Evolutionary conservation across 2,888 invertebrate genomes (phyloP).

Genomic region (Neuroscelio doddi): DNA sequence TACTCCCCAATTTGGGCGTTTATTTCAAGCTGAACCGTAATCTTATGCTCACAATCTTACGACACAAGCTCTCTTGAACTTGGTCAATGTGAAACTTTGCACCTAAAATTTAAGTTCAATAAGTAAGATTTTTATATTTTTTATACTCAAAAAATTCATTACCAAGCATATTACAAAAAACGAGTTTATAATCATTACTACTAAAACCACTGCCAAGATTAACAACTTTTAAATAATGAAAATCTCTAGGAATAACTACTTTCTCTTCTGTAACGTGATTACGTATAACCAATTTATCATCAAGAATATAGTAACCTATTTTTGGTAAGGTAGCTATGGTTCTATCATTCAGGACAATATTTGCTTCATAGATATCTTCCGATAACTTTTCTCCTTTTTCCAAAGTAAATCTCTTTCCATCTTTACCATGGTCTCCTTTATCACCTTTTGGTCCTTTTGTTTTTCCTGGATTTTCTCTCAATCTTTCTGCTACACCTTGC

Average conservation of each 20-base stretch:
- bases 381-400: constrained; percentile 21
- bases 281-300: no score
- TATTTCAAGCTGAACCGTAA: constrained; percentile 41
- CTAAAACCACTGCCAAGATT: no score
- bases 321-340: constrained; percentile 24
- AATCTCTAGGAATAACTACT: no score
- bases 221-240: no score
- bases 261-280: no score
- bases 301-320: constrained; percentile 21
- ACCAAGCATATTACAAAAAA: no score
- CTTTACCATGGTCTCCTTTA: constrained; percentile 7
- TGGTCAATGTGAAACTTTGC: no score
- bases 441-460: constrained; percentile 7
- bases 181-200: no score
- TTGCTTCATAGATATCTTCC: constrained; percentile 19
- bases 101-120: no score
- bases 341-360: constrained; percentile 13
- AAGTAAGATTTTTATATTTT: no score
- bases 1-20: constrained; percentile 38
- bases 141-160: no score
- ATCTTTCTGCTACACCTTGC: background rate
- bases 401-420: constrained; percentile 13
- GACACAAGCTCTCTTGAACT: no score
- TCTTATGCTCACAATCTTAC: constrained; percentile 17
- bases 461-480: background rate